Base-by-base conservation (phyloP, 2,888 invertebrate species). In the Drosophila aldrichi region DNA sequence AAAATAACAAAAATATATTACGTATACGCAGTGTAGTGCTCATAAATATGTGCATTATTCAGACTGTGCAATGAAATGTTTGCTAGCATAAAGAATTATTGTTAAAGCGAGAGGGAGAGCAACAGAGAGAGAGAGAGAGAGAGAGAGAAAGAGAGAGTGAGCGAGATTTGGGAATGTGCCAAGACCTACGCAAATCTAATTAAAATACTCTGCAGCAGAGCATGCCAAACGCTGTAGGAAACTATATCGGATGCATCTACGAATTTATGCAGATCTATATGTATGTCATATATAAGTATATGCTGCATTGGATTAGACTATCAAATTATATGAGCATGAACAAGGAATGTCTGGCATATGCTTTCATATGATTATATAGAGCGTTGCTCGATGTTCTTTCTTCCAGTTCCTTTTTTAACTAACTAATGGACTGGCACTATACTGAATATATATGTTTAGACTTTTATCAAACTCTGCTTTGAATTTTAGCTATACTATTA, bases 31-130 rank as follows among this genome's bases (percentile, higher is more conserved):
- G 38, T 2, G 65, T 70, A 41, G 48, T 29, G 29, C 77, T 64
- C 76, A 75, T 72, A 74, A 86, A 87, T 70, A 81, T 80, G 72
- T 69, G 70, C 81, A 89, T 83, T 83, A 74, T 66, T 86, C 81
- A 80, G 61, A n/a, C 54, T 48, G 58, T 52, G 48, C 46, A 18
- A 14, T 44, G 20, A 46, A 65, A 56, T 64, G 49, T n/a, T 46
- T 61, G 22, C 29, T 46, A 44, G 34, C 14, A 57, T 62, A 51
- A 49, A 63, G 61, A 79, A 65, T 71, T 76, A 76, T 60, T 36
- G 40, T 22, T 18, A 46, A 63, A 41, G 55, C 48, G 36, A 18
- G 32, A 12, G 1, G 29, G 7, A 56, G 38, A 54, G 20, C 29
- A 10, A 18, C 3, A 3, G 12, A n/a, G 16, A 12, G 6, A 18